A percentile compares a stretch with the other conserved stretches of the same genome.
These are phyloP conservation scores for Triplophysa tibetana DNA, from an alignment of 2,113 vertebrate genomes.

Conservation along the genomic window DNA sequence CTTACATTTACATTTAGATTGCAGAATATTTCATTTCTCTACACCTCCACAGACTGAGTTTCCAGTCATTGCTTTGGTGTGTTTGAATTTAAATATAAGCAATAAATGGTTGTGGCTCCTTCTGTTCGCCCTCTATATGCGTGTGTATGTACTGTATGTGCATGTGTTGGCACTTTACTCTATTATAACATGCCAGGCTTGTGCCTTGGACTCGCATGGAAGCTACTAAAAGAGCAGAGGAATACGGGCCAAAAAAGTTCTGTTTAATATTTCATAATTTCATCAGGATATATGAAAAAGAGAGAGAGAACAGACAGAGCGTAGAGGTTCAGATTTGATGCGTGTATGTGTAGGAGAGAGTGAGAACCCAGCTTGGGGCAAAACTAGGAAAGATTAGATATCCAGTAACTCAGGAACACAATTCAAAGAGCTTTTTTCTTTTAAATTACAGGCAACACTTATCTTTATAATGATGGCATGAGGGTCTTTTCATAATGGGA, in stretches of 20 bases:
- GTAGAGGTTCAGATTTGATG: not conserved
- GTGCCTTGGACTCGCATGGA: not conserved
- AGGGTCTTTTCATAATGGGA: conserved; percentile 7
- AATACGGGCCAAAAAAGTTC: conserved; percentile 10
- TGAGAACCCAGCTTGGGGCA: conserved; percentile 30
- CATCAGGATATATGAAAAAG: conserved; percentile 41
- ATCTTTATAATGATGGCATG: conserved; percentile 14
- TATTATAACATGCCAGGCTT: conserved; percentile 6
- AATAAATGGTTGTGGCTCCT: not conserved
- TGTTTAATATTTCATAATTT: conserved; percentile 35
- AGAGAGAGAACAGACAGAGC: conserved; percentile 1
- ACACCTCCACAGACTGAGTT: conserved; percentile 31
- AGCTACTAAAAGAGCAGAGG: not conserved
- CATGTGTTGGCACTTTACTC: not conserved
- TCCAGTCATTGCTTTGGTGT: conserved; percentile 34
- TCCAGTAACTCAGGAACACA: conserved; percentile 25
- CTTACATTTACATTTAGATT: conserved; percentile 60
- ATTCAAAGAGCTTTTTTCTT: conserved; percentile 27
- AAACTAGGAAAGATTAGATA: conserved; percentile 25
- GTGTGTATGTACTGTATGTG: not conserved
- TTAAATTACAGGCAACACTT: conserved; percentile 22
- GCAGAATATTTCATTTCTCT: conserved; percentile 49
- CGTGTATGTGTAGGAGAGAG: not conserved
- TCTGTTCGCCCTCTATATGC: not conserved
- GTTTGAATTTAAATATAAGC: conserved; percentile 37